A percentile compares a stretch with the other conserved stretches of the same genome.
Conservation (phyloP, 2,888 invertebrate species). For the Drosophila longiperda region DNA sequence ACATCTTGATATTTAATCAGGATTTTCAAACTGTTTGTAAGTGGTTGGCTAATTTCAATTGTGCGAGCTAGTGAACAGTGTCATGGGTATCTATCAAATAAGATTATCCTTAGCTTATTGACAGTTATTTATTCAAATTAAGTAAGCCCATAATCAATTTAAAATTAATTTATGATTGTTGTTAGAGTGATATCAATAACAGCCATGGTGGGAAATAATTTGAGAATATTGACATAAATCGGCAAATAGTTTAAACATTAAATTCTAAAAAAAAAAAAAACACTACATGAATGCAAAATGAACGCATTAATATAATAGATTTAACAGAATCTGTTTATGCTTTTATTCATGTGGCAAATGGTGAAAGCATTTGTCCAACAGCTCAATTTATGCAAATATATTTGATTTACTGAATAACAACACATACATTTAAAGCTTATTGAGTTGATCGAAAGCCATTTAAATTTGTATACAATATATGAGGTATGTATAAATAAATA, state of each 20-base stretch:
- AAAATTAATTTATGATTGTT: background rate
- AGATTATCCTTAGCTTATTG: background rate
- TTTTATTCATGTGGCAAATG: background rate
- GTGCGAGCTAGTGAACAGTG: background rate
- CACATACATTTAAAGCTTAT: constrained; percentile 23
- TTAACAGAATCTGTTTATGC: background rate
- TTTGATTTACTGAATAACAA: constrained; percentile 11
- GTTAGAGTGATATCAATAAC: background rate
- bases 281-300: background rate
- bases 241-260: background rate
- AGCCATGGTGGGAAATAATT: background rate
- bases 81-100: background rate
- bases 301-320: background rate
- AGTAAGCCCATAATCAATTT: background rate
- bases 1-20: constrained; percentile 18
- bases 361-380: constrained; percentile 1
- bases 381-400: constrained; percentile 3
- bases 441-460: constrained; percentile 5
- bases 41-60: background rate
- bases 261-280: background rate
- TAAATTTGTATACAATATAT: background rate
- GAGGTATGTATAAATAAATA: constrained; percentile 8
- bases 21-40: background rate
- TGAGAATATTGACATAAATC: background rate
- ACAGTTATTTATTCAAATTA: background rate